Base-by-base conservation (phyloP, 2,797 vertebrate genomes). In the Anabas testudineus region DNA sequence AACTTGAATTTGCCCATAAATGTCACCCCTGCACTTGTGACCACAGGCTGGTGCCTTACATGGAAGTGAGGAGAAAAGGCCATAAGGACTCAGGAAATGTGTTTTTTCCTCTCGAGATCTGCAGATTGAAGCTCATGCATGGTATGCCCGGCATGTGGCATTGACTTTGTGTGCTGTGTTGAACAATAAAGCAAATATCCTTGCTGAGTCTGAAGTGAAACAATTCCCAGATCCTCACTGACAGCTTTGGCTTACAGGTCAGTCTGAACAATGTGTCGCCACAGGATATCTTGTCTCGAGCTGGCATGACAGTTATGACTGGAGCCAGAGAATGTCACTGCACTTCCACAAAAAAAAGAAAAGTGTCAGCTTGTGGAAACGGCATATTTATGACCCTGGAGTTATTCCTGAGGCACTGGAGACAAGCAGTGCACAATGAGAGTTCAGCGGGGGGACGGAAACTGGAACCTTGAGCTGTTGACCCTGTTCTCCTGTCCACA, bases 101-200 rank as follows among this genome's bases (percentile, higher is more conserved):
- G 4, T 65, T 58, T 65, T 67, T 52, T 65, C 43, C 49, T 46
- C 22, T 36, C n/a, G 45, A 41, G 48, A 24, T 15, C 48, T 72
- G 39, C 48, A 57, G 54, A 81, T 65, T 76, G 57, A 56, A 80
- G 71, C 42, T 56, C 22, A 57, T 36, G 65, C 47, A 18, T 34
- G 70, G 88, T 81, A 91, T 90, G 87, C 75, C 24, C 3, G 69
- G 80, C 67, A 90, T 90, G 87, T 83, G 80, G 76, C 80, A 76
- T 55, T 68, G 59, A 87, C 75, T 80, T 66, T 81, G 48, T 69
- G 32, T 57, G 71, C 54, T 14, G 46, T 47, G 19, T 32, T 0
- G 26, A 87, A 86, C 83, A 84, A 86, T 85, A 62, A 68, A 26
- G 21, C 61, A 73, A 28, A 56, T 53, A 36, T 36, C 72, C 58